phyloP scores from a whole-genome alignment of 2,888 invertebrate genomes.

The Mythimna vitellina region DNA sequence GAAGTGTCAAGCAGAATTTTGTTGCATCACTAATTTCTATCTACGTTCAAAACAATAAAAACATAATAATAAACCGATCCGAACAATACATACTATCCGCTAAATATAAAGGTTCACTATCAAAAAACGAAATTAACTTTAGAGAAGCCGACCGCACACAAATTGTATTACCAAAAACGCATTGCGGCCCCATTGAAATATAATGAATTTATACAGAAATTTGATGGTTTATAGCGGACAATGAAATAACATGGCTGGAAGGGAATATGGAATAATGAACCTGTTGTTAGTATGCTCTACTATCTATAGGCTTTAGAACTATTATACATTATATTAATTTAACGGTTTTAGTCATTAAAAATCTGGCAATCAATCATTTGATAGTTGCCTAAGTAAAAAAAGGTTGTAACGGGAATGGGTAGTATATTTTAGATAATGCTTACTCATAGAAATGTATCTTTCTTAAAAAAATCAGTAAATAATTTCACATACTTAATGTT shows the following conservation, averaged over 20 bases:
- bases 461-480: too few relatives aligned
- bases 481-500: too few relatives aligned
- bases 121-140: conserved; percentile 67
- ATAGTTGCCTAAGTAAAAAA: too few relatives aligned
- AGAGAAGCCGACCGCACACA: conserved; percentile 70
- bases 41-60: not conserved
- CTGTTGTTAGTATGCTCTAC: not conserved
- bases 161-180: conserved; percentile 78
- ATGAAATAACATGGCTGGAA: conserved; percentile 49
- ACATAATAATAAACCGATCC: conserved; percentile 8
- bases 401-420: too few relatives aligned
- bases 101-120: conserved; percentile 54
- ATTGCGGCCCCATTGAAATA: conserved; percentile 74
- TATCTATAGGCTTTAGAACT: not conserved
- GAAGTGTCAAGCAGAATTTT: too few relatives aligned
- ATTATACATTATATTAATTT: too few relatives aligned
- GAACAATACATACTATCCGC: conserved; percentile 26
- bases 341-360: too few relatives aligned
- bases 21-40: too few relatives aligned
- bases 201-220: conserved; percentile 81
- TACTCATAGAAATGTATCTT: too few relatives aligned
- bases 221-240: conserved; percentile 68
- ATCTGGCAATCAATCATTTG: too few relatives aligned
- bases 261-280: conserved; percentile 3
- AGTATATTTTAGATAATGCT: too few relatives aligned